A percentile compares a stretch with the other conserved stretches of the same genome.
These are phyloP conservation scores for Oreohelix idahoensis DNA, from an alignment of 1,140 invertebrate genomes.

Conservation along the genomic window DNA sequence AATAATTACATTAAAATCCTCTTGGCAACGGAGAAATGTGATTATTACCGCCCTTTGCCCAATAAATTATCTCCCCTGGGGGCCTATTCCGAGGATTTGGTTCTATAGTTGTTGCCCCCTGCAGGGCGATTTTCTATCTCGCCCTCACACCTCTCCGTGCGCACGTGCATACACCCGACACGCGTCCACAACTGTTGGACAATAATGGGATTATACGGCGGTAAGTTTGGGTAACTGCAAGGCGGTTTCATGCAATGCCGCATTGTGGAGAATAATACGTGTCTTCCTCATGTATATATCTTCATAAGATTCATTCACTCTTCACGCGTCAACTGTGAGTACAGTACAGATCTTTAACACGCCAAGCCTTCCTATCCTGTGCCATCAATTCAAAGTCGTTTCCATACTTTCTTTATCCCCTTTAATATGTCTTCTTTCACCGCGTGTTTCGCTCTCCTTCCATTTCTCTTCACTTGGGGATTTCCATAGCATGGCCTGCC, in stretches of 20 bases:
- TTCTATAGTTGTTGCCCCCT: background rate
- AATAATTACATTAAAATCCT: slow-evolving; percentile 31
- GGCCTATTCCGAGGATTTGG: slow-evolving; percentile 1
- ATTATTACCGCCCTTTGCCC: slow-evolving; percentile 27
- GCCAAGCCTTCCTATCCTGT: no score
- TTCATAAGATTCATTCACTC: no score
- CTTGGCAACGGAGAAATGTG: slow-evolving; percentile 11
- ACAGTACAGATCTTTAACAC: no score
- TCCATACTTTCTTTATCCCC: no score
- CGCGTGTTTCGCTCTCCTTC: no score
- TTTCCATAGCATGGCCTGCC: no score
- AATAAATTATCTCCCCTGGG: slow-evolving; percentile 7
- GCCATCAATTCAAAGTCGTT: no score
- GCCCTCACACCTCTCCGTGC: background rate
- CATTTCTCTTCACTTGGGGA: no score
- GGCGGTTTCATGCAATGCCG: background rate
- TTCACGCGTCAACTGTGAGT: no score
- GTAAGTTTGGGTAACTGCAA: background rate
- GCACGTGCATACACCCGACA: background rate
- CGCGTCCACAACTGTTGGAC: background rate
- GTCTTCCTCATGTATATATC: no score
- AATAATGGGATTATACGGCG: background rate
- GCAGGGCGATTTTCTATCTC: background rate
- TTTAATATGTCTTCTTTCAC: no score
- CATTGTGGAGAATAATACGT: background rate